Evolutionary conservation across 2,113 vertebrate genomes (phyloP), one percentile per base, ranked within the genome.

Genomic region (Oryzias celebensis): DNA sequence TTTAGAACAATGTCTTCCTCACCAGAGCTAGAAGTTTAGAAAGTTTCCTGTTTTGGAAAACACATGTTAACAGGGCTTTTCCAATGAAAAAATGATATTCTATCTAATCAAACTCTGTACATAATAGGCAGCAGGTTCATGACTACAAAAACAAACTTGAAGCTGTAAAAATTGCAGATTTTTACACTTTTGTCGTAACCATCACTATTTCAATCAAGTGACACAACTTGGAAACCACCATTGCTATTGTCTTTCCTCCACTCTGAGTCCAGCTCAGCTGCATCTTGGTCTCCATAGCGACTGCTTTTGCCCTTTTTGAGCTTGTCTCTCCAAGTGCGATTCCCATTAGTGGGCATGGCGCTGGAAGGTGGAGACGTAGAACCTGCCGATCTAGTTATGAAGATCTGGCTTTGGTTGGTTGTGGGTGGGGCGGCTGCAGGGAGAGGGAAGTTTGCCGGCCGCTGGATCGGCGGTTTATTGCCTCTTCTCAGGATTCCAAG

Each of bases 401-500:
- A 81, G 68, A 70, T 76, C 1, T 85, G 83, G 58, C 41, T 85
- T 1, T 66, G 12, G 64, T 51, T 82, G 62, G 50, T 62, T 0
- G 55, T 26, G 1, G 78, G 65, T 14, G 73, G 14, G 1, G 5
- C 2, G 0, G 68, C 7, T 13, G 20, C 0, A 8, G 52, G 1
- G 17, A 28, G 0, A 3, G 51, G 46, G 61, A 77, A 54, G 59
- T 5, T 57, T 58, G 61, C 0, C 0, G 81, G 85, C 5, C 77
- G 67, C 55, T 88, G 86, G 24, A 70, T 28, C 52, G 52, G 59
- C 0, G 69, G 18, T 18, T 69, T 78, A 65, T 86, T 88, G 48
- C 47, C 71, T 52, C 91, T 87, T 36, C 87, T 75, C 65, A 92
- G 73, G 28, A 88, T 64, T 13, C 77, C 67, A 31, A 90, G 61